Evolutionary conservation across 53 echinoderm and acorn worm genomes (phyloP), one percentile per base, ranked within the genome.

Genomic region (Henricia sp.): DNA sequence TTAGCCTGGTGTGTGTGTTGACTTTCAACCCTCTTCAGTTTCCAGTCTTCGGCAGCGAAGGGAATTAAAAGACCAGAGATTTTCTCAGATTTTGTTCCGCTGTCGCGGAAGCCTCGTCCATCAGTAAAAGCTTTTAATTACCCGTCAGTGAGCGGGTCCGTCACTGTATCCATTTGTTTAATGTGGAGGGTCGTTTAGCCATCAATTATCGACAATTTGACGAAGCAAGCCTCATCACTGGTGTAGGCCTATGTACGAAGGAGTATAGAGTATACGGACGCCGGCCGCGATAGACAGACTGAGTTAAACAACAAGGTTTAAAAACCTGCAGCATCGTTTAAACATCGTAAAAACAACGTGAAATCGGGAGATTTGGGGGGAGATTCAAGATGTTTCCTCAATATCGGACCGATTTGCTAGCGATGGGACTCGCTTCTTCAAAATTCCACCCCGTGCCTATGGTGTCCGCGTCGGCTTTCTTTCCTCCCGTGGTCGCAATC

Each of bases 401-500:
- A 41, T 76, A 74, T 24, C 73, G 86, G 59, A 76, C 75, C 14
- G 86, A 86, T 43, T 68, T 86, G 11, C 40, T 86, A 6, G 75
- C 86, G 5, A 67, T 86, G 36, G 86, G 76, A 23, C 27, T 74
- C 2, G 62, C 75, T 14, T 62, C 86, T 3, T 67, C 75, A 13
- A 86, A 86, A 35, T 86, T 86, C 29, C 86, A 86, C 50, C 89
- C 92, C 66, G 54, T 86, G 23, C 86, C 91, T 25, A 50, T 89
- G 41, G 84, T 90, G 3, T 65, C 88, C 8, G 80, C 85, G 0
- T 64, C 90, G 34, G 82, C 92, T 0, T 84, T 89, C 48, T 86
- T 92, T 44, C 99, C 99, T 12, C 90, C 92, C 2, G 67, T 95
- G 21, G 92, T 94, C 55, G 94, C 99, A 0, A 89, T 99, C 16